Base-by-base conservation (phyloP, 2,113 vertebrate species). In the Tragelaphus strepsiceros region DNA sequence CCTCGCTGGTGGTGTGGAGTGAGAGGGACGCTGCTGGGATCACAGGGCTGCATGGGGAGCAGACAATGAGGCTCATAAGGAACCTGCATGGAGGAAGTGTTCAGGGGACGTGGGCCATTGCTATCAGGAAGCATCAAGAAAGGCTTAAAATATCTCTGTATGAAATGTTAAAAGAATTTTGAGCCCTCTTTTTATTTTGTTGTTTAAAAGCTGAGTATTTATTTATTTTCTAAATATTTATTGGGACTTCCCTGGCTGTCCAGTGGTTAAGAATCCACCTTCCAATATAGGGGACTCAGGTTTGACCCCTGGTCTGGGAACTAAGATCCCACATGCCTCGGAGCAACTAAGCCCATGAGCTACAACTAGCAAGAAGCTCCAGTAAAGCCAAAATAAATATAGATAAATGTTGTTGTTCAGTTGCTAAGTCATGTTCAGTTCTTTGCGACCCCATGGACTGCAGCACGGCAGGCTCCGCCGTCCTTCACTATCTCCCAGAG, bases 1-100 rank as follows among this genome's bases (percentile, higher is more conserved):
- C 91, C 62, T 88, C 2, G 4, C 19, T 62, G 51, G 32, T 56
- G 17, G 1, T 0, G 0, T 15, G 49, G 71, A 43, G 85, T 4
- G 32, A 53, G 11, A 2, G 22, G 19, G 24, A 9, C 0, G 51
- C 53, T 61, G 6, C 22, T 30, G 6, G 5, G 14, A 13, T 35
- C 53, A 35, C 15, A 49, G 28, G 61, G 28, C 0, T 32, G 14
- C 0, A 2, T 8, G 35, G 51, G 61, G 17, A 51, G 8, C 11
- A 35, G 56, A n/a, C 2, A 2, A 14, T 1, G n/a, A 88, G 4
- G 46, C 15, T 3, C 7, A 12, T 3, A n/a, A 10, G 35, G 10
- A 53, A 77, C 17, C 14, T 4, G 19, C 35, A 12, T 5, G 24
- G 16, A 43, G 43, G 10, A 2, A 24, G 81, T 62, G 84, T 51